Percentiles rank a stretch among this genome's conserved stretches.
phyloP scores from a whole-genome alignment of 2,888 invertebrate species.

The Catocala nupta region DNA sequence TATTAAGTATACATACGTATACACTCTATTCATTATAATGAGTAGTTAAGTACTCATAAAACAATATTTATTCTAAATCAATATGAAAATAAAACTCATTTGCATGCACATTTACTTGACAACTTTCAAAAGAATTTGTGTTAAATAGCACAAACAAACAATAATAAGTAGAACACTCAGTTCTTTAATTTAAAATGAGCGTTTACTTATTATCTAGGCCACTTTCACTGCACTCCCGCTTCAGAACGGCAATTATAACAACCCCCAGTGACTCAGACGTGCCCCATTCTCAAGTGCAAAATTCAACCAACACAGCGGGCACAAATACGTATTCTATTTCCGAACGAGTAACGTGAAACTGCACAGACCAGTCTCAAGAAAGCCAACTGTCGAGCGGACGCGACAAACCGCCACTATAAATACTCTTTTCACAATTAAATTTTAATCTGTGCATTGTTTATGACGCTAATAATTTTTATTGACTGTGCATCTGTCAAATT shows the following conservation, averaged over 20 bases:
- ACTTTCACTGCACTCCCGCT: constrained; percentile 10
- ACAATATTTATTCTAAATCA: no score
- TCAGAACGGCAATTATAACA: constrained; percentile 17
- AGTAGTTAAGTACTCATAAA: no score
- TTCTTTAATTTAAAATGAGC: neutral
- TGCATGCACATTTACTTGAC: no score
- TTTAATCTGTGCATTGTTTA: constrained; percentile 40
- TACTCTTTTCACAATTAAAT: constrained; percentile 20
- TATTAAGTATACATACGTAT: no score
- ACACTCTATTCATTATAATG: no score
- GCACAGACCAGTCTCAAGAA: constrained; percentile 57
- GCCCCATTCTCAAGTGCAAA: constrained; percentile 50
- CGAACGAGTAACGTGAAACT: constrained; percentile 65
- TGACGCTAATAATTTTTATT: constrained; percentile 31
- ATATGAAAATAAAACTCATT: no score
- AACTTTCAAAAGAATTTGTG: no score
- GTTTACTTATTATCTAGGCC: constrained; percentile 7
- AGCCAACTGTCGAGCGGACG: constrained; percentile 63
- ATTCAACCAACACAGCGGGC: constrained; percentile 58
- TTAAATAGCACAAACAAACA: neutral
- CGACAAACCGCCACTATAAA: constrained; percentile 45
- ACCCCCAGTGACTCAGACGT: constrained; percentile 46
- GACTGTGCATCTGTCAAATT: constrained; percentile 37
- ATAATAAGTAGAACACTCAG: neutral
- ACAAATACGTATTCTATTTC: constrained; percentile 74